Base-by-base conservation (phyloP, 2,113 vertebrate genomes). In the Cinclus mexicanus region DNA sequence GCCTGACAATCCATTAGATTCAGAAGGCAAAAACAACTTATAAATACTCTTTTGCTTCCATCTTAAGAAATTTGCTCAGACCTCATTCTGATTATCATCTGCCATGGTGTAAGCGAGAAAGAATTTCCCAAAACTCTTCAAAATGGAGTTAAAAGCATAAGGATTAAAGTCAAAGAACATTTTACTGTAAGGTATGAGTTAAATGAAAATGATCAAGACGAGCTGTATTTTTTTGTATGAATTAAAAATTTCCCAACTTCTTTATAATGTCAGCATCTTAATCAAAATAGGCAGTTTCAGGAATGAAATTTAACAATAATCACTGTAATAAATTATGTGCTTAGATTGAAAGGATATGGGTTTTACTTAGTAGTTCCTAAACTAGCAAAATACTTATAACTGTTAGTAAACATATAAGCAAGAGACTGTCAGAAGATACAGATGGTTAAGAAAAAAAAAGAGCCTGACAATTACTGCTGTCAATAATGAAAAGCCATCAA, bases 1-100 rank as follows among this genome's bases (percentile, higher is more conserved):
- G 96, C 95, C 95, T 98, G 97, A 98, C 96, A 98, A 96, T 97
- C 95, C 97, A 97, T 98, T 97, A 97, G 93, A 95, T 96, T 97
- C 94, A 97, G 96, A 97, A 97, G 83, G 96, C 84, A 97, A 97
- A 98, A 98, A 94, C 96, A 97, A 96, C 94, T 96, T 96, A 96
- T 92, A 97, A 97, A 97, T 90, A 86, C 91, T 92, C 39, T 97
- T 98, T 93, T 59, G 42, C 87, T 97, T 97, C 53, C 55, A 37
- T 93, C 84, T 90, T 96, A 90, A 94, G 96, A 64, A 95, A 97
- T 96, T 87, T 88, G 93, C 75, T 50, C 60, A 88, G 67, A 84
- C 55, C 42, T 83, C 86, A 90, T 90, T 91, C 87, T 90, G 87
- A 87, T 90, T 87, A 81, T 96, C 60, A 74, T 47, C 41, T 87